phyloP scores from a whole-genome alignment of 2,888 invertebrate species.

The Caenorhabditis sp. region DNA sequence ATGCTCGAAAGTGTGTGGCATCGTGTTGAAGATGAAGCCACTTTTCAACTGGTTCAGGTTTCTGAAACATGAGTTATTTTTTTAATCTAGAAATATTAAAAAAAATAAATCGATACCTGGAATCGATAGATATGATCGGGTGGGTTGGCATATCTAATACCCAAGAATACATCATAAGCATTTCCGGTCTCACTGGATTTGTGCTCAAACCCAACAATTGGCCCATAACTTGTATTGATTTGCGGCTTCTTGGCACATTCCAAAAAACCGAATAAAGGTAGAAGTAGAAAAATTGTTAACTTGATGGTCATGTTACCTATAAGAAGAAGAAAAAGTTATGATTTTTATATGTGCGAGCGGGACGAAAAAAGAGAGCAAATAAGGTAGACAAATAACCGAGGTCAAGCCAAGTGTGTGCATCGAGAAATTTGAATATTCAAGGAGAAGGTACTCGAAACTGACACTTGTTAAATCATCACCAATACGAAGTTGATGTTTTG shows the following conservation, averaged over 20 bases:
- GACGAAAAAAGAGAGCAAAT: neutral
- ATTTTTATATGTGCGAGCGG: neutral
- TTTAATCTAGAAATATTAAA: too few relatives aligned
- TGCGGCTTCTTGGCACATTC: neutral
- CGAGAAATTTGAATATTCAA: neutral
- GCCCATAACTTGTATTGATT: constrained; percentile 17
- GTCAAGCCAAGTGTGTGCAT: neutral
- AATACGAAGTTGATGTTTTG: too few relatives aligned
- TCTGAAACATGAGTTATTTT: constrained; percentile 27
- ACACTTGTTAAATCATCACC: neutral
- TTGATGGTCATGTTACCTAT: too few relatives aligned
- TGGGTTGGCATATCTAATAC: constrained; percentile 55
- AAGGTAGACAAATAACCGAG: neutral
- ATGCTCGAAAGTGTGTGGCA: constrained; percentile 53
- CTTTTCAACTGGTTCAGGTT: constrained; percentile 55
- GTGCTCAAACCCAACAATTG: constrained; percentile 40
- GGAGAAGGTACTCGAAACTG: neutral
- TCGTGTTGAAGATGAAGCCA: constrained; percentile 52
- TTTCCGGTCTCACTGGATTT: constrained; percentile 18
- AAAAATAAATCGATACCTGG: constrained; percentile 31
- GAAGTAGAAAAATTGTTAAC: neutral
- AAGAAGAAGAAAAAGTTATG: neutral
- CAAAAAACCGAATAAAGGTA: neutral
- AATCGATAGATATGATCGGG: constrained; percentile 54
- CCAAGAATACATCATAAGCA: constrained; percentile 48